Conservation (phyloP, 2,888 invertebrate genomes). For the Melinaea menophilus region DNA sequence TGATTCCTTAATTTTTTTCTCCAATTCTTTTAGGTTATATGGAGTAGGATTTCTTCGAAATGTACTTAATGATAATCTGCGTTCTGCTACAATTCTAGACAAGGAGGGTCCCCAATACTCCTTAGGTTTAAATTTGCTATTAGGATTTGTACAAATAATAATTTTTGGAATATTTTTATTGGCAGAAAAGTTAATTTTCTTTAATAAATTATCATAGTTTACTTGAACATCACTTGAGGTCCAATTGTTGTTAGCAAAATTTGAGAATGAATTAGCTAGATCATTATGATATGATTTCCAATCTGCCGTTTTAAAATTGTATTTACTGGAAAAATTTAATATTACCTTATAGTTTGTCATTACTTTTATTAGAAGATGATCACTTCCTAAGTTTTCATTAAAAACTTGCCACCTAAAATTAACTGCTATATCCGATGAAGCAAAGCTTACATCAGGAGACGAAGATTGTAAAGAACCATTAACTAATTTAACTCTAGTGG, state of each 20-base stretch:
- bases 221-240: slow-evolving; percentile 8
- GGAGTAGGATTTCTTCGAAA: slow-evolving; percentile 26
- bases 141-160: slow-evolving; percentile 16
- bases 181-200: slow-evolving; percentile 7
- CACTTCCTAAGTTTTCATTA: too few species aligned
- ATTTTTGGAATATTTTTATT: slow-evolving; percentile 15
- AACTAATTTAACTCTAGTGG: too few species aligned
- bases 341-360: too few species aligned
- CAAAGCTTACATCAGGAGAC: too few species aligned
- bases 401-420: too few species aligned
- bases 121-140: slow-evolving; percentile 19
- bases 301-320: slow-evolving; percentile 20
- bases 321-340: neutral
- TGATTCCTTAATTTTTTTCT: slow-evolving; percentile 12
- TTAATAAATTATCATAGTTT: slow-evolving; percentile 14
- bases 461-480: too few species aligned
- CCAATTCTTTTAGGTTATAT: slow-evolving; percentile 13
- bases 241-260: neutral
- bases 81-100: slow-evolving; percentile 21
- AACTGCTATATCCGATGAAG: too few species aligned
- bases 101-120: slow-evolving; percentile 20
- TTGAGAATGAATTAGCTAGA: neutral
- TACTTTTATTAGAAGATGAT: too few species aligned
- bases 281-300: slow-evolving; percentile 13
- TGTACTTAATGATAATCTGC: slow-evolving; percentile 14